Percentiles rank a stretch among this genome's conserved stretches.
Evolutionary conservation across 2,113 vertebrate species (phyloP).

Genomic region (Cyanoliseus patagonus): DNA sequence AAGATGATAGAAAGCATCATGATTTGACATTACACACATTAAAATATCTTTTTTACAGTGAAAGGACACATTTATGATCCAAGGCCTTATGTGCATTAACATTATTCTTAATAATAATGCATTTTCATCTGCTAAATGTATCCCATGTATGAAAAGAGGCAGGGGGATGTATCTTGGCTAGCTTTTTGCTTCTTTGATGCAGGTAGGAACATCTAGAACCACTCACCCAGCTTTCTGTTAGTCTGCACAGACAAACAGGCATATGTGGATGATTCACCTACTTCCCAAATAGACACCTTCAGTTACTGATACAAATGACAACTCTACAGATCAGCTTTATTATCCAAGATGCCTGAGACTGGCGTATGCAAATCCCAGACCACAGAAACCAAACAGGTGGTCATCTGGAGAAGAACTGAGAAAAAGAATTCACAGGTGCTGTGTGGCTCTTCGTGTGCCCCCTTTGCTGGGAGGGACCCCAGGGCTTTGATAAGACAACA

Average conservation of each 20-base stretch:
- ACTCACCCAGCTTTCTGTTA: background rate
- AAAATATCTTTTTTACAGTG: background rate
- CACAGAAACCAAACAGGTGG: background rate
- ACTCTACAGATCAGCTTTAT: background rate
- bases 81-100: background rate
- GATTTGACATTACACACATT: background rate
- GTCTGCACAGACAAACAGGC: background rate
- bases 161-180: background rate
- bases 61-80: background rate
- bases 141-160: background rate
- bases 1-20: background rate
- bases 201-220: background rate
- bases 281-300: background rate
- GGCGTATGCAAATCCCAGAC: background rate
- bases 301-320: background rate
- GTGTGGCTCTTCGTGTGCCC: rapidly evolving
- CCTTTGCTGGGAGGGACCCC: background rate
- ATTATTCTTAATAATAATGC: background rate
- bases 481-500: no score
- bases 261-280: background rate
- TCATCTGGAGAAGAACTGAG: background rate
- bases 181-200: background rate
- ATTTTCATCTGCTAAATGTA: background rate
- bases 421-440: background rate
- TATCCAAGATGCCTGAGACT: background rate